Evolutionary conservation across 2,888 invertebrate species (phyloP).

Genomic region (Ferdinandea cuprea): DNA sequence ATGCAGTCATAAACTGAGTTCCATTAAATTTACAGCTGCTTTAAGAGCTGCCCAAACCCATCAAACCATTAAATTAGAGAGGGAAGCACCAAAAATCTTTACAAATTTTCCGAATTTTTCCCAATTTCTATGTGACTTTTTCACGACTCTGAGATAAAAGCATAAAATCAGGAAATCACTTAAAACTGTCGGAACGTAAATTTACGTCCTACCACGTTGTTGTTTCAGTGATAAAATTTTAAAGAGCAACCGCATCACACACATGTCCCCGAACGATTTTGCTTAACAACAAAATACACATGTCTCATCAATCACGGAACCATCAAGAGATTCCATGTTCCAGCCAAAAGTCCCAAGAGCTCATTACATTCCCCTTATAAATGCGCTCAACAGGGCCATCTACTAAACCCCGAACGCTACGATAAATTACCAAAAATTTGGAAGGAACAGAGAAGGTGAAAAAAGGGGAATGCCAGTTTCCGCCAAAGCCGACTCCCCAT

Average conservation of each 20-base stretch:
- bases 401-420: not conserved
- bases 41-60: too few species aligned
- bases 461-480: not conserved
- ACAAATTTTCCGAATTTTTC: too few species aligned
- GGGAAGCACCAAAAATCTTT: too few species aligned
- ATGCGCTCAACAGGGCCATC: constrained; percentile 12
- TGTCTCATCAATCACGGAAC: constrained; percentile 8
- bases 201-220: not conserved
- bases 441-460: not conserved
- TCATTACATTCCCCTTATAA: constrained; percentile 3
- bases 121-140: too few species aligned
- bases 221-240: constrained; percentile 2
- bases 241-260: constrained; percentile 10
- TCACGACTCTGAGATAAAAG: too few species aligned
- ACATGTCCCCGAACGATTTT: not conserved
- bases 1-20: too few species aligned
- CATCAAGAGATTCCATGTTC: not conserved
- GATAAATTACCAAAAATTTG: constrained; percentile 4
- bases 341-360: not conserved
- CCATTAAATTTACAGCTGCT: too few species aligned
- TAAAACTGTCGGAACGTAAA: not conserved
- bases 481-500: not conserved
- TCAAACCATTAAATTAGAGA: too few species aligned
- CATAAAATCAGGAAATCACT: too few species aligned
- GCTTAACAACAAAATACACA: not conserved